These are phyloP conservation scores for Saccostrea cuccullata DNA, from an alignment of 1,140 invertebrate species.

Conservation along the genomic window DNA sequence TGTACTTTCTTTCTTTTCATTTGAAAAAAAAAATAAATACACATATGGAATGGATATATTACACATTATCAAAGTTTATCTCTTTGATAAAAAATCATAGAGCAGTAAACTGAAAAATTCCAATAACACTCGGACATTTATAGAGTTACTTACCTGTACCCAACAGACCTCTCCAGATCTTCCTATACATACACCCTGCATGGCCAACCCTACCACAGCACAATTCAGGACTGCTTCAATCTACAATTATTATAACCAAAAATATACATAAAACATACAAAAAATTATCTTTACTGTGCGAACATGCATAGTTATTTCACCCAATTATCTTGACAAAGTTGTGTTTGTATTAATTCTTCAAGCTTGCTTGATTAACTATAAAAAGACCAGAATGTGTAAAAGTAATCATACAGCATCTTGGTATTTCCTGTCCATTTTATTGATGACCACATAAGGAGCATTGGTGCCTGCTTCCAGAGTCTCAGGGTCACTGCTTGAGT, in stretches of 20 bases:
- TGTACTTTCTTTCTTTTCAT: too few species aligned
- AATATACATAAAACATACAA: not conserved
- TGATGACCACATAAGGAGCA: constrained; percentile 47
- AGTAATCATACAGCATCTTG: constrained; percentile 45
- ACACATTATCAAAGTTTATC: too few species aligned
- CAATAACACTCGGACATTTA: not conserved
- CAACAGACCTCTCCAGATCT: constrained; percentile 64
- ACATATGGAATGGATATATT: too few species aligned
- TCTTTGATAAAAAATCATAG: too few species aligned
- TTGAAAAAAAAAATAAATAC: too few species aligned
- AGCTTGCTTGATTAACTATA: not conserved
- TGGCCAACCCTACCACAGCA: constrained; percentile 59
- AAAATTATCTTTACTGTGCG: not conserved
- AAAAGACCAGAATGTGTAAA: not conserved
- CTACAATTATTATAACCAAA: constrained; percentile 45
- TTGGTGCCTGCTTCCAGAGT: not conserved
- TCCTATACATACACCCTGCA: constrained; percentile 65
- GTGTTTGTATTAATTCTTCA: not conserved
- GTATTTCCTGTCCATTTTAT: constrained; percentile 49
- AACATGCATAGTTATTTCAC: too few species aligned
- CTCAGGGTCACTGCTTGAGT: constrained; percentile 53
- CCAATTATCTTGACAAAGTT: too few species aligned
- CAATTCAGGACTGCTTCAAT: constrained; percentile 52
- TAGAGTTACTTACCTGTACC: constrained; percentile 59
- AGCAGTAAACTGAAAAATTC: not conserved